Base-by-base conservation (phyloP, 2,113 vertebrate species). In the Suricata suricatta region DNA sequence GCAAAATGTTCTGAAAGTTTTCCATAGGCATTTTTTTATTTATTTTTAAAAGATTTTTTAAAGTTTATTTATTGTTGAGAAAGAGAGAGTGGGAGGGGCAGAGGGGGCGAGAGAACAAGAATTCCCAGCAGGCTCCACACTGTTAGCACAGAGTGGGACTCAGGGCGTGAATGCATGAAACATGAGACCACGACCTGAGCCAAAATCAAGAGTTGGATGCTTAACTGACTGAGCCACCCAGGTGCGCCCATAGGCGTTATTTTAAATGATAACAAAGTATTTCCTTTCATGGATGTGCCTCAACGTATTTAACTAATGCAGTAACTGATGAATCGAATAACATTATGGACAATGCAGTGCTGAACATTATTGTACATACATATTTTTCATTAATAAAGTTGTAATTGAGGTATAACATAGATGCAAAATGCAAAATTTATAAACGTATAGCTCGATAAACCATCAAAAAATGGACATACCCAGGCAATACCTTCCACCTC, bases 1-100 rank as follows among this genome's bases (percentile, higher is more conserved):
- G 57, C 17, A 95, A 86, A 92, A 86, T 86, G n/a, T 54, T 96
- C 60, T 93, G 44, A 81, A 88, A 77, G 25, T 89, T 87, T 96
- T 35, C 69, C 47, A 72, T 52, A 87, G 63, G 27, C 21, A n/a
- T 41, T 71, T n/a, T 33, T 81, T 90, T 69, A 50, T 50, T 50
- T 50, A 50, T 50, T 50, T 50, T 50, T 50, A 50, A 50, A 50
- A 10, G 50, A 50, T 50, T 57, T 54, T 57, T 57, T 19, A 16
- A 7, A 7, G 54, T 57, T 21, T 57, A 57, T 57, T 57, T 19
- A 57, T 57, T 57, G 21, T 57, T 57, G 54, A 57, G 57, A 60
- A 7, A 60, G 57, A 60, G 57, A 60, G 57, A 60, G 57, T 2
- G 2, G 21, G 57, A 60, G 57, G 57, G 54, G 7, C 54, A 57